Evolutionary conservation across 2,113 vertebrate genomes (phyloP), one percentile per base, ranked within the genome.

Genomic region (Tragelaphus buxtoni): DNA sequence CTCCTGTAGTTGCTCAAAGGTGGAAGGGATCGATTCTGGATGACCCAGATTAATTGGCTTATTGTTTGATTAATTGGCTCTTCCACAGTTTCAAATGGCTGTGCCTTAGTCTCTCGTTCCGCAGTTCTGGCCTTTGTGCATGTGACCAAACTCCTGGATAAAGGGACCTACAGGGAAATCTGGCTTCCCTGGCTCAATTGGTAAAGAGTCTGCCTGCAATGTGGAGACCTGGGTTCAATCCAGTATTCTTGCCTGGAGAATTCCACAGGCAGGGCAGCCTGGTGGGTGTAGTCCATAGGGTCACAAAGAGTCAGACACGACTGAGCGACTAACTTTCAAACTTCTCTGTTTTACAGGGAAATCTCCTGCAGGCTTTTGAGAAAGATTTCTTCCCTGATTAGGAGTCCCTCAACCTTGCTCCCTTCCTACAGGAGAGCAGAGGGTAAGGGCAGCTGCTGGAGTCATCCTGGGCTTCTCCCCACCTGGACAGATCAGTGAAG

Each of bases 61-160:
- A 39, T 69, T 42, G 39, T 72, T 72, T 24, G 35, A 72, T 42
- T 24, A 42, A 72, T 0, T 72, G 69, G 69, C n/a, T 65, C 32
- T 81, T 47, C 60, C 49, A 9, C 65, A 32, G 16, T 28, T 81
- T 87, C 20, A 63, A 84, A 80, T 51, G 42, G 26, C 32, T 83
- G 26, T 84, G 82, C 47, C 92, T 95, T 65, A 17, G 60, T 90
- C 80, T 96, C 65, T 72, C 42, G 24, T 14, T 39, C 39, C 16
- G 28, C 35, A 42, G 4, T 45, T 24, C 60, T 32, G 3, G 30
- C 3, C 45, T 86, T 4, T n/a, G 30, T 45, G 13, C 49, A 17
- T 5, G 49, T n/a, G 42, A 65, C 9, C n/a, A 45, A 35, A 22
- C 12, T 63, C 88, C 79, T 79, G 42, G 56, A 26, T 35, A 18